These are phyloP conservation scores for Spodoptera litura DNA, from an alignment of 1,140 invertebrate species.

Conservation along the genomic window DNA sequence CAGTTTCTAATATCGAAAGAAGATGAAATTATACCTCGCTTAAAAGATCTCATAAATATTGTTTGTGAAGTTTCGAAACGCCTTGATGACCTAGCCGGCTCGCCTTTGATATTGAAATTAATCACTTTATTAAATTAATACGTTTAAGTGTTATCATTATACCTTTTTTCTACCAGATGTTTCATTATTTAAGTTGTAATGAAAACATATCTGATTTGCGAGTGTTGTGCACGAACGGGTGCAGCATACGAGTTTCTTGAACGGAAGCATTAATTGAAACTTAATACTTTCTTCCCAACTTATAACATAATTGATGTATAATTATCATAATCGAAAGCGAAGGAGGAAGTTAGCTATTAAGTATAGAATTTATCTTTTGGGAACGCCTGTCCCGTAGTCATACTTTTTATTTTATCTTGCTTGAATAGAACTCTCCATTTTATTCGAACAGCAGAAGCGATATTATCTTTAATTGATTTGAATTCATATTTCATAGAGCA, in stretches of 20 bases:
- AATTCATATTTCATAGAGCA: slow-evolving; percentile 14
- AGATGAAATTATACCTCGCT: slow-evolving; percentile 18
- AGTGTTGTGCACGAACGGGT: neutral
- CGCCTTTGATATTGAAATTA: slow-evolving; percentile 15
- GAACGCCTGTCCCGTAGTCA: too few relatives aligned
- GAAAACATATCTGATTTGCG: neutral
- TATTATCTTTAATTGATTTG: neutral
- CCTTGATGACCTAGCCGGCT: slow-evolving; percentile 7
- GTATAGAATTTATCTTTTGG: too few relatives aligned
- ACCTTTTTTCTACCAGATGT: neutral
- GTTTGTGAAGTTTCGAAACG: neutral
- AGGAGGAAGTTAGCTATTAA: slow-evolving; percentile 1
- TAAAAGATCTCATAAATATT: slow-evolving; percentile 11
- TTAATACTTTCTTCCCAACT: neutral
- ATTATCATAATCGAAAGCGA: slow-evolving; percentile 5
- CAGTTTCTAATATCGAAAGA: slow-evolving; percentile 32
- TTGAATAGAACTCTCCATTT: too few relatives aligned
- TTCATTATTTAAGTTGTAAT: neutral
- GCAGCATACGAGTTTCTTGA: neutral
- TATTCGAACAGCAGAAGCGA: neutral
- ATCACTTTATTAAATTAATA: slow-evolving; percentile 15
- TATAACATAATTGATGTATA: neutral
- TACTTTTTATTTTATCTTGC: too few relatives aligned
- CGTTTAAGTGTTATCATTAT: neutral
- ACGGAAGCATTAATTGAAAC: slow-evolving; percentile 2